These are phyloP conservation scores for Salminus brasiliensis DNA, from an alignment of 2,113 vertebrate species.

Conservation along the genomic window DNA sequence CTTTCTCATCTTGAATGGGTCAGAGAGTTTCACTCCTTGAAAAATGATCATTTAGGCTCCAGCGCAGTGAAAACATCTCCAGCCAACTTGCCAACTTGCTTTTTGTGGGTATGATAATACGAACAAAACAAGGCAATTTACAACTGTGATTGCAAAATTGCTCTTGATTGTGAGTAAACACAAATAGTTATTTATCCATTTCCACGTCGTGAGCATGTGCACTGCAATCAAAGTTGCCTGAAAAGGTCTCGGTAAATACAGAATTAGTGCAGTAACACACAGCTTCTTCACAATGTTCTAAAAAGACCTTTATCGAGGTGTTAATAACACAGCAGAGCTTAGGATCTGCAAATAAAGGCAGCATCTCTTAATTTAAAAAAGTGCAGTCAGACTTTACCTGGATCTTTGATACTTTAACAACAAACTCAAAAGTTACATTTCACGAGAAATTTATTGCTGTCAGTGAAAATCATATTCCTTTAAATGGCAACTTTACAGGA, in stretches of 20 bases:
- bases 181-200: background rate
- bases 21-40: background rate
- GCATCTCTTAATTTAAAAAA: background rate
- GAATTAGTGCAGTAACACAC: slow-evolving; percentile 27
- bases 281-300: slow-evolving; percentile 20
- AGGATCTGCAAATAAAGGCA: slow-evolving; percentile 7
- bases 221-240: background rate
- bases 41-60: background rate
- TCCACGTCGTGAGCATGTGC: background rate
- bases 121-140: background rate
- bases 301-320: slow-evolving; percentile 24
- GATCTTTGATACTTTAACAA: too few species aligned
- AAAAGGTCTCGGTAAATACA: slow-evolving; percentile 31
- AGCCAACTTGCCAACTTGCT: background rate
- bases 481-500: too few species aligned
- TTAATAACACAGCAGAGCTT: slow-evolving; percentile 8
- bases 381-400: background rate
- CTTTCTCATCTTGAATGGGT: background rate
- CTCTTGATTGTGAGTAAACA: background rate
- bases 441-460: too few species aligned
- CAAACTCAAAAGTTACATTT: too few species aligned
- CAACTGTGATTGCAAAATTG: background rate
- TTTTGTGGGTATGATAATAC: background rate
- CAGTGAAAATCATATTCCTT: too few species aligned
- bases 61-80: background rate